Conservation (phyloP, 2,113 vertebrate species). For the Castor canadensis region DNA sequence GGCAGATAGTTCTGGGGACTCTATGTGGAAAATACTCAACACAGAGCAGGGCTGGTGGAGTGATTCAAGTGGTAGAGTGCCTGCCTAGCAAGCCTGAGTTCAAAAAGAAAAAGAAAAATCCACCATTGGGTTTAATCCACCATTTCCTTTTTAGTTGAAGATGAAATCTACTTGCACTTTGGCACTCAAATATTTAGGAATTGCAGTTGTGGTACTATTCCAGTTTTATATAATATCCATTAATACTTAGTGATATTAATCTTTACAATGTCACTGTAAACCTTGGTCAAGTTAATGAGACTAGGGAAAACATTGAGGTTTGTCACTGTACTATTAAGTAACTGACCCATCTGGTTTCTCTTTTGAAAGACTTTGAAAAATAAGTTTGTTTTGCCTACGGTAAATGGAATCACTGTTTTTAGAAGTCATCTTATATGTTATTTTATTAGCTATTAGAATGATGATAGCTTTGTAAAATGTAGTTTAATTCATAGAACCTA, state of each 20-base stretch:
- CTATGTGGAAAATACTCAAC: too few relatives aligned
- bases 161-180: constrained; percentile 1
- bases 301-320: not conserved
- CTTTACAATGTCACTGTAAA: constrained; percentile 43
- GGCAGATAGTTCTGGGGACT: too few relatives aligned
- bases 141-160: not conserved
- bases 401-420: constrained; percentile 45
- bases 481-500: not conserved
- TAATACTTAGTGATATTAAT: not conserved
- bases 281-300: constrained; percentile 30
- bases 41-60: too few relatives aligned
- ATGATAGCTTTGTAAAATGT: not conserved
- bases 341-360: not conserved
- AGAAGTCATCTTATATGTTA: constrained; percentile 6
- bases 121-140: too few relatives aligned
- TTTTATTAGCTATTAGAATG: constrained; percentile 32
- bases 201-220: not conserved
- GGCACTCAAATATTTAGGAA: constrained; percentile 39
- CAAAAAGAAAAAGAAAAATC: too few relatives aligned
- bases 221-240: not conserved
- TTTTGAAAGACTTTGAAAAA: constrained; percentile 46
- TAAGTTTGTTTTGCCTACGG: constrained; percentile 48
- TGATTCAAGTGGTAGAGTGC: too few relatives aligned
- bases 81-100: too few relatives aligned
- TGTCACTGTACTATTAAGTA: not conserved